Evolutionary conservation across 92 coral and sea anemone genomes (phyloP), one percentile per base, ranked within the genome.

Genomic region (Ricordea florida): DNA sequence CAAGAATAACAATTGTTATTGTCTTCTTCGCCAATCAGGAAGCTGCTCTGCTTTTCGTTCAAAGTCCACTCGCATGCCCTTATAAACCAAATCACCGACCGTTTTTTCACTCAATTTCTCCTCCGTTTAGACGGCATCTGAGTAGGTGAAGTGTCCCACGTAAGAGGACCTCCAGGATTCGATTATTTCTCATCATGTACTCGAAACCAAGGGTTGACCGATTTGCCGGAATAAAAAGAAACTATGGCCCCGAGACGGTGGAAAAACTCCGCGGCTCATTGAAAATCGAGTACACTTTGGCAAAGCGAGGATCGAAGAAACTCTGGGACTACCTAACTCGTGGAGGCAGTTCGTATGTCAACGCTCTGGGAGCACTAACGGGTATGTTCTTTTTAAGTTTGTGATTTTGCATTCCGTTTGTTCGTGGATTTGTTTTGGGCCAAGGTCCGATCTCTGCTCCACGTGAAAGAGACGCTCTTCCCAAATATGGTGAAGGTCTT

Each of bases 331-430:
- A 73, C 56, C 56, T 94, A 33, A 91, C 90, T 15, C 83, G 85
- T 22, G 98, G 98, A 22, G 91, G 93, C 48, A 74, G 62, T 24
- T 78, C 67, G 17, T 94, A 91, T 63, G 75, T 86, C 13, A 94
- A 94, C 58, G 93, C 97, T 15, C 83, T 94, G 5, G 98, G 98
- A 21, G 94, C 98, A 6, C 80, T 91, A 1, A 94, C 98, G 15
- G 98, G 98, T 94, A 85, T 53, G 66, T 2, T n/a, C 15, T 11
- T 36, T 34, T 42, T 14, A 9, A 32, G 10, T 13, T 18, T 4
- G 20, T 13, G 34, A 23, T 31, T 20, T 23, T 10, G 0, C 29
- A 16, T 15, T 14, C 10, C 6, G 36, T 5, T 10, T 13, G 24
- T 26, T 17, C 5, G 3, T 0, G 8, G 23, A 32, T 31, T 29